phyloP scores from a whole-genome alignment of 2,113 vertebrate genomes.

The Hippocampus comes region DNA sequence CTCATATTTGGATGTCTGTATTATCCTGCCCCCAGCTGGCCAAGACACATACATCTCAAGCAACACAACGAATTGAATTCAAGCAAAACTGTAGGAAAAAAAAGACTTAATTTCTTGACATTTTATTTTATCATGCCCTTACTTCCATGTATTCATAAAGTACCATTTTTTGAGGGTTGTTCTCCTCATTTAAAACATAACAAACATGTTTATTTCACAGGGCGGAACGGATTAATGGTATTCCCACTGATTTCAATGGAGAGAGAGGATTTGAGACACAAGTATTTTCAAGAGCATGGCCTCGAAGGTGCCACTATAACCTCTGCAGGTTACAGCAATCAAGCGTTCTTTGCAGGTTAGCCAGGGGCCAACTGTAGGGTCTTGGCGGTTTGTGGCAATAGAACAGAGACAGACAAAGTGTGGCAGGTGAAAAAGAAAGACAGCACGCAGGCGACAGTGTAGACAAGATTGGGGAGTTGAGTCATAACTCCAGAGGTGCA shows the following conservation, averaged over 20 bases:
- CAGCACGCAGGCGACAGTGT: background rate
- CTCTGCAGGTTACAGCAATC: background rate
- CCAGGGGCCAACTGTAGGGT: no score
- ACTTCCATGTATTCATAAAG: background rate
- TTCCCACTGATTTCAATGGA: background rate
- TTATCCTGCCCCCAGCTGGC: no score
- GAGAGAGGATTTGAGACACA: background rate
- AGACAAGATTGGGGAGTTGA: slow-evolving; percentile 16
- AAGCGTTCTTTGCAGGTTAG: no score
- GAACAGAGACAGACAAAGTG: background rate
- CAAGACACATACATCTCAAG: no score
- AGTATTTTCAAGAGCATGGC: background rate
- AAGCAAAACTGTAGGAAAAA: no score
- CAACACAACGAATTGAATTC: no score
- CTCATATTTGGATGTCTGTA: no score
- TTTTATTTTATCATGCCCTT: background rate
- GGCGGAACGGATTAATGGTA: background rate
- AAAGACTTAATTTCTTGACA: background rate
- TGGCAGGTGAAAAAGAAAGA: slow-evolving; percentile 1
- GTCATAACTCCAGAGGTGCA: slow-evolving; percentile 17
- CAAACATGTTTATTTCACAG: background rate
- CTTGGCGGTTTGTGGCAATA: background rate
- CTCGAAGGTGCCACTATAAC: background rate
- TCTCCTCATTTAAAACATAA: background rate
- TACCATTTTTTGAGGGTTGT: background rate